These are phyloP conservation scores for Sebastes paucispinis DNA, from an alignment of 2,797 vertebrate genomes.

Conservation along the genomic window DNA sequence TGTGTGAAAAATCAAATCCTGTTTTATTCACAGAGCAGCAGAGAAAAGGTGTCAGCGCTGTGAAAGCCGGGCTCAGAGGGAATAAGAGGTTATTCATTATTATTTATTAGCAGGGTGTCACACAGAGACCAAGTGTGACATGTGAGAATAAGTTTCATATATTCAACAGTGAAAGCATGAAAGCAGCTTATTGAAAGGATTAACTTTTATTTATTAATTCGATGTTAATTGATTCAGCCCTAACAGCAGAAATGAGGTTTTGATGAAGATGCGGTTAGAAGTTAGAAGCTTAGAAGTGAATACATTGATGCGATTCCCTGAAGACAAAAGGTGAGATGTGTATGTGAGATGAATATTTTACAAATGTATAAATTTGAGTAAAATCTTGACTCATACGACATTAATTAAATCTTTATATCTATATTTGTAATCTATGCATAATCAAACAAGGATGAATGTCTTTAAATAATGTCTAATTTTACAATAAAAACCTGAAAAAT, in stretches of 20 bases:
- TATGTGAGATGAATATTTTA: background rate
- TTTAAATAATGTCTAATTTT: background rate
- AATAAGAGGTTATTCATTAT: background rate
- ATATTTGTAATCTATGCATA: background rate
- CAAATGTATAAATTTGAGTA: background rate
- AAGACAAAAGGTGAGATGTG: background rate
- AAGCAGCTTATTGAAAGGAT: background rate
- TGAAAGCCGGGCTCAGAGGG: slow-evolving; percentile 7
- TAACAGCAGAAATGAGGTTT: background rate
- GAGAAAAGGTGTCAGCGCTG: slow-evolving; percentile 28
- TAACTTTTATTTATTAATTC: background rate
- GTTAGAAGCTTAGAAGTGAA: background rate
- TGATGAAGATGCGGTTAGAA: background rate
- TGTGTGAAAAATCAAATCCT: slow-evolving; percentile 48
- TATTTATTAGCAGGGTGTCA: slow-evolving; percentile 34
- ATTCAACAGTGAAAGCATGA: background rate
- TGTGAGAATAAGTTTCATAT: background rate
- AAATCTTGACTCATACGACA: background rate
- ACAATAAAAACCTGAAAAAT: background rate
- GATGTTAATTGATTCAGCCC: background rate
- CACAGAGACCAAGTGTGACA: background rate
- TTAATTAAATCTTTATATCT: background rate
- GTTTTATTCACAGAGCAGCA: slow-evolving; percentile 27
- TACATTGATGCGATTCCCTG: too few relatives aligned
- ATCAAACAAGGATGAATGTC: background rate